Conservation (phyloP, 1,140 invertebrate species). For the Drosophila tristis region DNA sequence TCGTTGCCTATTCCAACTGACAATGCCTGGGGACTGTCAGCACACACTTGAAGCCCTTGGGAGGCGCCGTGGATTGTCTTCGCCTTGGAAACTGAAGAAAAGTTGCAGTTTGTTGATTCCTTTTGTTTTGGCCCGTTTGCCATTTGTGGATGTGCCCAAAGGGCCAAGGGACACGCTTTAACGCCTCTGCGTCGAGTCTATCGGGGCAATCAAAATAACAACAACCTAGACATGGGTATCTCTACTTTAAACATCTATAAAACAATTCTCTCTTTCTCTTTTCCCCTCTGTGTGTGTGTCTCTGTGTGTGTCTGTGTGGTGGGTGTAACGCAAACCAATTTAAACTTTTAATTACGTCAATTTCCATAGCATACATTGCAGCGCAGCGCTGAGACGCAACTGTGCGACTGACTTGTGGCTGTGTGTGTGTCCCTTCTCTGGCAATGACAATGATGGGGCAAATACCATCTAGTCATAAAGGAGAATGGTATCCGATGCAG, state of each 20-base stretch:
- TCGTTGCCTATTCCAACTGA: constrained; percentile 45
- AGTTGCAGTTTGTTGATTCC: constrained; percentile 67
- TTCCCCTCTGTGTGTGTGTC: not conserved
- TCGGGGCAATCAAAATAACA: constrained; percentile 43
- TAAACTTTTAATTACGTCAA: constrained; percentile 38
- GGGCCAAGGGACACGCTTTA: constrained; percentile 47
- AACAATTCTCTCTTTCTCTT: constrained; percentile 11
- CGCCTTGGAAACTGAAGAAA: constrained; percentile 71
- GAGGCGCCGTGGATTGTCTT: constrained; percentile 19
- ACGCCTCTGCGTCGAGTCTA: constrained; percentile 48
- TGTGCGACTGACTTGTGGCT: too few relatives aligned
- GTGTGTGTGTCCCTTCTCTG: too few relatives aligned
- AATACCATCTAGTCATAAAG: too few relatives aligned
- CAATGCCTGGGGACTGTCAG: constrained; percentile 56
- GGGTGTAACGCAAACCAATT: too few relatives aligned
- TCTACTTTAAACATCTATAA: constrained; percentile 45
- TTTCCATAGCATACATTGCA: constrained; percentile 30
- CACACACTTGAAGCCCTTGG: constrained; percentile 24
- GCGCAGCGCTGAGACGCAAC: not conserved
- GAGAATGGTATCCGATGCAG: too few relatives aligned
- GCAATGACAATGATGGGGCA: too few relatives aligned
- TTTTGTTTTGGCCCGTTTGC: constrained; percentile 33
- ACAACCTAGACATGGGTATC: constrained; percentile 47
- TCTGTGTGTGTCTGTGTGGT: constrained; percentile 16
- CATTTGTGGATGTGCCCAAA: constrained; percentile 20